A percentile compares a stretch with the other conserved stretches of the same genome.
These are phyloP conservation scores for Hirudinaria manillensis DNA, from an alignment of 2,888 invertebrate species.

Conservation along the genomic window DNA sequence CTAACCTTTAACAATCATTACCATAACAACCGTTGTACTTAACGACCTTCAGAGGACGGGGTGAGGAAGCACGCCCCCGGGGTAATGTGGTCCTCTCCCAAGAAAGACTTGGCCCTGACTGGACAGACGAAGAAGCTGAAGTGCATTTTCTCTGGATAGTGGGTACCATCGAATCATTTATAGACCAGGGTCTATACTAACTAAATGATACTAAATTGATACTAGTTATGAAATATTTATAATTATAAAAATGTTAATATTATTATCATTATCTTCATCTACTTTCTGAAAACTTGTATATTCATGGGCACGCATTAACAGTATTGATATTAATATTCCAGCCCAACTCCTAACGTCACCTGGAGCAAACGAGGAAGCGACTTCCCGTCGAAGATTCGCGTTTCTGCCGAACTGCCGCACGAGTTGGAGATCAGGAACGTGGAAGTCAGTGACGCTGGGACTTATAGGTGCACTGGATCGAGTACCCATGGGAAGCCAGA, in stretches of 20 bases:
- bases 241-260: background rate
- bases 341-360: slow-evolving; percentile 34
- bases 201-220: background rate
- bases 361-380: slow-evolving; percentile 28
- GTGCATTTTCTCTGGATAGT: slow-evolving; percentile 34
- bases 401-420: slow-evolving; percentile 12
- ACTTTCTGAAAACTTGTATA: too few relatives aligned
- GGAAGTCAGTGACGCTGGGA: slow-evolving; percentile 26
- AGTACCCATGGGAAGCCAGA: slow-evolving; percentile 12
- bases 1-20: too few relatives aligned
- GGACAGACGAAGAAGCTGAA: slow-evolving; percentile 32
- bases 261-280: too few relatives aligned
- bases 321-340: background rate
- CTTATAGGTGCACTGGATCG: slow-evolving; percentile 28
- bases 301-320: background rate
- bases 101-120: slow-evolving; percentile 31
- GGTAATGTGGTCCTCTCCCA: slow-evolving; percentile 31
- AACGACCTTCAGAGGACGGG: too few relatives aligned
- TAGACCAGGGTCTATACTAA: background rate
- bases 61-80: slow-evolving; percentile 13
- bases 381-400: slow-evolving; percentile 19
- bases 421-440: slow-evolving; percentile 31
- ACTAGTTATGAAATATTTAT: background rate
- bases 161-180: slow-evolving; percentile 7
- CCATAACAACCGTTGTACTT: too few relatives aligned